A percentile compares a stretch with the other conserved stretches of the same genome.
Conservation (phyloP, 1,140 invertebrate species). For the Dreissena rostriformis region DNA sequence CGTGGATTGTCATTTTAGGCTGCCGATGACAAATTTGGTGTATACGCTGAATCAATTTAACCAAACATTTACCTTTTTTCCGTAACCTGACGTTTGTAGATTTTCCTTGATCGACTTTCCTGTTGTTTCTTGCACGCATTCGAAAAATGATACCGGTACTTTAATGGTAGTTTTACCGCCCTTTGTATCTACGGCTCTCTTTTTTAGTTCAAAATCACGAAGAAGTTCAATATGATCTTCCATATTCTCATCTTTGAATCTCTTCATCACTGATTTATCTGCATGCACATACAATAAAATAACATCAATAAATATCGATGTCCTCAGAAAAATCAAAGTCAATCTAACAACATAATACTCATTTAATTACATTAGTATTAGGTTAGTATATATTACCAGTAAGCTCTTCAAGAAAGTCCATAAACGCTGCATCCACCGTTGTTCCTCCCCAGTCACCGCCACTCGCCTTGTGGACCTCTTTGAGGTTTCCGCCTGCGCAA, state of each 20-base stretch:
- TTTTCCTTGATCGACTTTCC: neutral
- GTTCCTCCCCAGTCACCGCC: conserved; percentile 45
- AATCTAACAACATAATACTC: neutral
- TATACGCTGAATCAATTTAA: too few species aligned
- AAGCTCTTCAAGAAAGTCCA: neutral
- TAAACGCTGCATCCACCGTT: conserved; percentile 18
- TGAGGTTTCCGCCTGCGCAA: neutral
- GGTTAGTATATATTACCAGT: neutral
- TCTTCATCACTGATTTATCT: neutral
- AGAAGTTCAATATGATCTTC: conserved; percentile 17
- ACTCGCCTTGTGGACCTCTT: conserved; percentile 17
- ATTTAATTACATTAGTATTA: neutral
- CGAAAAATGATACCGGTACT: neutral
- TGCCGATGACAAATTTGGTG: too few species aligned
- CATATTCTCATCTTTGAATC: conserved; percentile 28
- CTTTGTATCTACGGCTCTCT: neutral
- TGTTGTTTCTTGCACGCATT: neutral
- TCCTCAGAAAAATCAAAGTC: neutral
- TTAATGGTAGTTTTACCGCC: neutral
- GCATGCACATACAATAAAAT: neutral
- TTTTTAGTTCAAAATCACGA: conserved; percentile 46
- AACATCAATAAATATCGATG: neutral
- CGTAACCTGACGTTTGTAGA: neutral
- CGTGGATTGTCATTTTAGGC: too few species aligned
- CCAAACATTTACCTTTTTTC: too few species aligned